Percentiles rank a stretch among this genome's conserved stretches.
Evolutionary conservation across 2,113 vertebrate species (phyloP).

Genomic region (Sapajus apella): DNA sequence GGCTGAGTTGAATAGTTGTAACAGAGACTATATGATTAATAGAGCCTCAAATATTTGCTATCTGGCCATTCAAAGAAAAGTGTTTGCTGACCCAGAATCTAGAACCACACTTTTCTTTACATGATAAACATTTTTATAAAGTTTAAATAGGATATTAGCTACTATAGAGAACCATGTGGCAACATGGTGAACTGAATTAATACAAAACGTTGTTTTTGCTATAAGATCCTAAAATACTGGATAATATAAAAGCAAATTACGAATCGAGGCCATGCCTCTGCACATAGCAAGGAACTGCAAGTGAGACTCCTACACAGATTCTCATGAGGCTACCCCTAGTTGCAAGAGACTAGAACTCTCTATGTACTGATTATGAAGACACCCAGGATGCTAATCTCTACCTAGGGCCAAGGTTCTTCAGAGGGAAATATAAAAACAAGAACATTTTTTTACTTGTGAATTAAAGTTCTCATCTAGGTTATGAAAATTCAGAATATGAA

Average conservation of each 20-base stretch:
- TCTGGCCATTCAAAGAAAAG: not conserved
- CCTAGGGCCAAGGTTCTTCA: not conserved
- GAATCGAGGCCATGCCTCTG: not conserved
- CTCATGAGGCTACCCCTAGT: not conserved
- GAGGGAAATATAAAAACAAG: not conserved
- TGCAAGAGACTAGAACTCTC: not conserved
- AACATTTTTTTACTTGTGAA: not conserved
- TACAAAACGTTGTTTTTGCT: not conserved
- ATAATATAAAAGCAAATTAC: not conserved
- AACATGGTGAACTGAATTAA: not conserved
- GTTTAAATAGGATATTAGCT: not conserved
- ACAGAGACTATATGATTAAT: not conserved
- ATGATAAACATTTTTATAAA: not conserved
- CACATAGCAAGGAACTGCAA: not conserved
- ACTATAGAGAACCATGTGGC: not conserved
- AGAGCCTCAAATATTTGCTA: not conserved
- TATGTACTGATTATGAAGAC: accelerated
- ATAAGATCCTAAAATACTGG: not conserved
- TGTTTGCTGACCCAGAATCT: not conserved
- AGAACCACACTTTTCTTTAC: not conserved
- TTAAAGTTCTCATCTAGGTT: not conserved
- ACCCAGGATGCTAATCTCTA: not conserved
- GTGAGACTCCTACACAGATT: not conserved
- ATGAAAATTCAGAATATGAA: not conserved
- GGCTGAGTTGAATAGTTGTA: not conserved